A percentile compares a stretch with the other conserved stretches of the same genome.
Conservation (phyloP, 2,113 vertebrate genomes). For the Charadrius vociferus region DNA sequence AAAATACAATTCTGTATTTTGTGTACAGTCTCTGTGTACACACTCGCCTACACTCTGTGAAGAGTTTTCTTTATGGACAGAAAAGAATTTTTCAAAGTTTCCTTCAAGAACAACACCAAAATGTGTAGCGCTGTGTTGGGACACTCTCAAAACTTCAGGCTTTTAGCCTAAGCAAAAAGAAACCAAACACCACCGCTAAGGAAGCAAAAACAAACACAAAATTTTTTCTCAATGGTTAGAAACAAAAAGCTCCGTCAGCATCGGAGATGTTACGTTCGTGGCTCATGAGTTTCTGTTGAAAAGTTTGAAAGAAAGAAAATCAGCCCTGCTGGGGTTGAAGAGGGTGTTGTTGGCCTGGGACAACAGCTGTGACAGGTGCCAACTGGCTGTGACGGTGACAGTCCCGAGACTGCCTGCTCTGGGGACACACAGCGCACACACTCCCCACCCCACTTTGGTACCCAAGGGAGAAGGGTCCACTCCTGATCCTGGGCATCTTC, state of each 20-base stretch:
- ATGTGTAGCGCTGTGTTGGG: neutral
- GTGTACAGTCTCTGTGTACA: neutral
- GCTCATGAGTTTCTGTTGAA: neutral
- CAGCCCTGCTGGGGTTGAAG: neutral
- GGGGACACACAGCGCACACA: neutral
- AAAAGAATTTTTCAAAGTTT: neutral
- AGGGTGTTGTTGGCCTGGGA: neutral
- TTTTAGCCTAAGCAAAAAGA: neutral
- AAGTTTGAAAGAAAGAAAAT: neutral
- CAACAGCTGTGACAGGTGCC: neutral
- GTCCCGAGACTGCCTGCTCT: neutral
- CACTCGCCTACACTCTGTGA: neutral
- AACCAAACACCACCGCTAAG: neutral
- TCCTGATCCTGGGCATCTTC: neutral
- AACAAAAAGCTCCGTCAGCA: neutral
- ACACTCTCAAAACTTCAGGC: neutral
- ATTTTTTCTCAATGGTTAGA: neutral
- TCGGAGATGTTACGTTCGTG: neutral
- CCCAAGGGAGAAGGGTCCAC: neutral
- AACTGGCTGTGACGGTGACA: neutral
- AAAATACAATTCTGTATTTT: neutral
- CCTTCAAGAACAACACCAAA: neutral
- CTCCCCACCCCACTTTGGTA: neutral
- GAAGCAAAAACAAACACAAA: neutral
- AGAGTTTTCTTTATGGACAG: constrained; percentile 5